Conservation (phyloP, 2,113 vertebrate species). For the Indicator indicator region DNA sequence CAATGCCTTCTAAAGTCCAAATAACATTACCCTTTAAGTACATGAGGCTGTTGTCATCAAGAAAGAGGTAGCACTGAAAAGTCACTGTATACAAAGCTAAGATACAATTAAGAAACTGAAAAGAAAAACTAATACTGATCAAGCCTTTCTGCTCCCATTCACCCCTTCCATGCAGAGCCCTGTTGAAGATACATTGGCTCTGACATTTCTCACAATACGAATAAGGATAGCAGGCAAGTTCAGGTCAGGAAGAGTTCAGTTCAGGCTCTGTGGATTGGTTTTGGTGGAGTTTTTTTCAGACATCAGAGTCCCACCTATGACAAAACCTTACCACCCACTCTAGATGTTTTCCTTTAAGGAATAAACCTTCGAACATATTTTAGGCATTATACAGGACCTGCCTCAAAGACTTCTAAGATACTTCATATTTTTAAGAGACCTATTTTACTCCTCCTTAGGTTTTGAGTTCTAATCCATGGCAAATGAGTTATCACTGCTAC, state of each 20-base stretch:
- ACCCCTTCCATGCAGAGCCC: not conserved
- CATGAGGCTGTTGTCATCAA: not conserved
- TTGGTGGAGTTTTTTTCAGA: not conserved
- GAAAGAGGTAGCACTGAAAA: slow-evolving; percentile 4
- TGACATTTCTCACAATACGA: not conserved
- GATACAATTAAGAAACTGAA: not conserved
- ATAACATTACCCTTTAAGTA: slow-evolving; percentile 46
- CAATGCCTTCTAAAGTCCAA: slow-evolving; percentile 6
- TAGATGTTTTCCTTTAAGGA: not conserved
- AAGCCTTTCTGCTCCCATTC: not conserved
- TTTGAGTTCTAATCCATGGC: not conserved
- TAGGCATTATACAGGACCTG: not conserved
- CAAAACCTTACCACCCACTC: not conserved
- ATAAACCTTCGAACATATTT: not conserved
- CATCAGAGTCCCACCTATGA: not conserved
- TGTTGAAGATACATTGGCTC: not conserved
- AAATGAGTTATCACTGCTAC: not conserved
- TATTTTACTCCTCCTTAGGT: not conserved
- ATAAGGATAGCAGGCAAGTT: not conserved
- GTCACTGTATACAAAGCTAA: not conserved
- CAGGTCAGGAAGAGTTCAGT: not conserved
- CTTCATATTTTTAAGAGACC: not conserved
- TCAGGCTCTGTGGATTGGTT: not conserved
- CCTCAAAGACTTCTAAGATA: not conserved
- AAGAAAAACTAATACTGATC: not conserved